Evolutionary conservation across 1,140 invertebrate genomes (phyloP).

Genomic region (Monomorium pharaonis): DNA sequence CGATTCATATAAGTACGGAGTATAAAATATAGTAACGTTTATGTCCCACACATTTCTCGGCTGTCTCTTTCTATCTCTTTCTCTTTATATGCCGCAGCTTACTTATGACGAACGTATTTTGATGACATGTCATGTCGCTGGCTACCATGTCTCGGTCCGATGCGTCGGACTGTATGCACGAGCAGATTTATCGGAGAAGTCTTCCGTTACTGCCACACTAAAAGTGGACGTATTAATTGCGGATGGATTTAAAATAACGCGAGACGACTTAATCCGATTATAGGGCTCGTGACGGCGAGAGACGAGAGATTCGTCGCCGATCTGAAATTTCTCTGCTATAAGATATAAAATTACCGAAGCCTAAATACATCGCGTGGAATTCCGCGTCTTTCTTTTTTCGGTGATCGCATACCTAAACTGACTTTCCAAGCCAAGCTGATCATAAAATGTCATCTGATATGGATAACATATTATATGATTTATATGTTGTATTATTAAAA

Average conservation of each 20-base stretch:
- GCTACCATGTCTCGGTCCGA: slow-evolving; percentile 34
- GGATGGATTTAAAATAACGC: slow-evolving; percentile 76
- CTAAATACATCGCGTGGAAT: neutral
- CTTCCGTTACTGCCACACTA: slow-evolving; percentile 66
- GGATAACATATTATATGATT: neutral
- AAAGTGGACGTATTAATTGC: slow-evolving; percentile 73
- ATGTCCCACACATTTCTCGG: neutral
- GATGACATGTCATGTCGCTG: slow-evolving; percentile 51
- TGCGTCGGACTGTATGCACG: slow-evolving; percentile 27
- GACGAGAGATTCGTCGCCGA: slow-evolving; percentile 61
- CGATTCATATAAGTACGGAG: neutral
- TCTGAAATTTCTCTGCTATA: slow-evolving; percentile 53
- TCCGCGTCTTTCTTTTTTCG: neutral
- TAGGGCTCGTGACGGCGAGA: slow-evolving; percentile 58
- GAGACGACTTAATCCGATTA: slow-evolving; percentile 78
- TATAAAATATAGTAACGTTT: slow-evolving; percentile 15
- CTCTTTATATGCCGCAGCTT: slow-evolving; percentile 11
- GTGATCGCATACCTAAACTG: neutral
- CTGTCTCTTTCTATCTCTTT: neutral
- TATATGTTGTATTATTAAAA: neutral
- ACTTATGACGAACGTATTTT: slow-evolving; percentile 39
- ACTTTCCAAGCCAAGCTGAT: neutral
- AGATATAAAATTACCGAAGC: slow-evolving; percentile 62
- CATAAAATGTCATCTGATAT: neutral
- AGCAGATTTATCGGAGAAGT: slow-evolving; percentile 65